These are phyloP conservation scores for Ptychoptera albimana DNA, from an alignment of 2,888 invertebrate species.

Conservation along the genomic window DNA sequence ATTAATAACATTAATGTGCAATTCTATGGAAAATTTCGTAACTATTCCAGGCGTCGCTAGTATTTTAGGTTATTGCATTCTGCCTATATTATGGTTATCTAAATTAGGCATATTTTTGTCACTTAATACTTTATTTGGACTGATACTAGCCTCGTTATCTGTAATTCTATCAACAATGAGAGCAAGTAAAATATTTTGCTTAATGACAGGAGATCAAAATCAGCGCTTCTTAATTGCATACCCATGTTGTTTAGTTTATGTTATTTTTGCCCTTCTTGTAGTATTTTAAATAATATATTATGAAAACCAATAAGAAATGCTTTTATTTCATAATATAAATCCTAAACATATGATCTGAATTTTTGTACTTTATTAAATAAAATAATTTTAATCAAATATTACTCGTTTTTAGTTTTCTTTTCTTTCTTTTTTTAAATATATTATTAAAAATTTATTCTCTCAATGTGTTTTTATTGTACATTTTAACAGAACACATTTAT, in stretches of 20 bases:
- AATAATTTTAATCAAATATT: too few relatives aligned
- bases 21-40: slow-evolving; percentile 47
- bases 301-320: background rate
- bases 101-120: slow-evolving; percentile 60
- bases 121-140: slow-evolving; percentile 55
- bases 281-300: slow-evolving; percentile 49
- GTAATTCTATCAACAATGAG: slow-evolving; percentile 85
- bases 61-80: slow-evolving; percentile 81
- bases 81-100: slow-evolving; percentile 82
- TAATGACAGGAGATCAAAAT: slow-evolving; percentile 61
- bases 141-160: slow-evolving; percentile 46
- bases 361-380: too few relatives aligned
- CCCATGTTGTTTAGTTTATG: slow-evolving; percentile 83
- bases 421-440: too few relatives aligned
- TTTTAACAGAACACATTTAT: too few relatives aligned
- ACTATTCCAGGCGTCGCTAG: slow-evolving; percentile 67
- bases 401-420: too few relatives aligned
- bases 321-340: background rate
- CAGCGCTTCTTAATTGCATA: slow-evolving; percentile 69
- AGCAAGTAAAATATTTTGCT: slow-evolving; percentile 81
- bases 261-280: slow-evolving; percentile 82
- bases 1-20: slow-evolving; percentile 62
- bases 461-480: too few relatives aligned
- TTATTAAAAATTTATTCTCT: too few relatives aligned
- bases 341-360: background rate